Evolutionary conservation across 2,888 invertebrate genomes (phyloP), one percentile per base, ranked within the genome.

Genomic region (Parnassius glacialis): DNA sequence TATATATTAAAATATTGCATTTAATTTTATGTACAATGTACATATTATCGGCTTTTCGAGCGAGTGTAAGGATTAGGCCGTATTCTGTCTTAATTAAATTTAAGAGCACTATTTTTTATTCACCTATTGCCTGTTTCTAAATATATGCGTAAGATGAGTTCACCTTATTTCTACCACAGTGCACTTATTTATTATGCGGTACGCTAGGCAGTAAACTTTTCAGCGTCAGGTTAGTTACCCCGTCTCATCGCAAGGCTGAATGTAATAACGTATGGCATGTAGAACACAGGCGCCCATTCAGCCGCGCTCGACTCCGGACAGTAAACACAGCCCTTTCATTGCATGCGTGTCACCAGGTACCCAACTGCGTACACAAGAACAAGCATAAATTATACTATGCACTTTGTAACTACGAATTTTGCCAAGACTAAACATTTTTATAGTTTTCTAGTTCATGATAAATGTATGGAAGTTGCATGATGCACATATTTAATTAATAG

Each of bases 261-360:
- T 70, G 80, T 83, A 80, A 80, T 89, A 87, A 80, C 88, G 87
- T 87, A 90, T 86, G 80, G 78, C 79, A 77, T 85, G 84, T 84
- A 82, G 76, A 78, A 78, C 81, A 78, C 74, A 73, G 78, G 78
- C 72, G 77, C 83, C 85, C 83, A 76, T 70, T 72, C 71, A 70
- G 57, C 71, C 70, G 72, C 72, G 77, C 80, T 81, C 78, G 81
- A 81, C 83, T 79, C 77, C 78, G 83, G 83, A 76, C 80, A 78
- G 82, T 78, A 84, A 87, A 89, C 83, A 89, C 82, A 68, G 65
- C 72, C 77, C 79, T 78, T 85, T 81, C 81, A 82, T 72, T 65
- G 69, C 75, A 77, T 77, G 78, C 79, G 80, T 83, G 83, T 87
- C 84, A 88, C 87, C 87, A 78, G 81, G 80, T 88, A 83, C 79